phyloP scores from a whole-genome alignment of 2,888 invertebrate species.

The Cosmia pyralina region DNA sequence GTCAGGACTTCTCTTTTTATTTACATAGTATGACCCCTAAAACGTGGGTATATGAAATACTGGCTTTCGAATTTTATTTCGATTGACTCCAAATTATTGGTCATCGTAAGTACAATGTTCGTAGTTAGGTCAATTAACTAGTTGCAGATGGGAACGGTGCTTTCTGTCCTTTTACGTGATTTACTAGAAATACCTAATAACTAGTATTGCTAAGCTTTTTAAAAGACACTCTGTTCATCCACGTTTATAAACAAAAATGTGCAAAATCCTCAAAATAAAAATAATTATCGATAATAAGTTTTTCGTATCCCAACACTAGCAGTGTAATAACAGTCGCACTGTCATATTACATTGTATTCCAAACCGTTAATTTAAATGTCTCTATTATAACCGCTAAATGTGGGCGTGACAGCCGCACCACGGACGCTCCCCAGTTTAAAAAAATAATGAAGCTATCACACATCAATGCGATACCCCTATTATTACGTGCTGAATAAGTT shows the following conservation, averaged over 20 bases:
- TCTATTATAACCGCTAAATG: constrained; percentile 80
- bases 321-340: constrained; percentile 42
- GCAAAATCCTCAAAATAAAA: background rate
- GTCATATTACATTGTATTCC: constrained; percentile 68
- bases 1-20: no score
- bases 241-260: background rate
- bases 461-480: constrained; percentile 55
- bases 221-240: background rate
- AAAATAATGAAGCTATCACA: constrained; percentile 81
- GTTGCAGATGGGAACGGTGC: background rate
- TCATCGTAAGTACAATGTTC: no score
- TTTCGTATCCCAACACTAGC: constrained; percentile 64
- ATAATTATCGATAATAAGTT: constrained; percentile 50
- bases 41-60: background rate
- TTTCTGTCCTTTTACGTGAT: background rate
- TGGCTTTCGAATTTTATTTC: background rate
- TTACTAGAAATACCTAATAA: background rate
- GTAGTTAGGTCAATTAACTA: no score
- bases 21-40: background rate
- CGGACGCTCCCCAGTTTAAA: constrained; percentile 70
- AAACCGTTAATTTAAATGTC: constrained; percentile 83
- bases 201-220: background rate
- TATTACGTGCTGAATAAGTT: constrained; percentile 73
- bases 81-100: background rate
- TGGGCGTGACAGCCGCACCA: constrained; percentile 75